Conservation (phyloP, 2,797 vertebrate species). For the Setipinna tenuifilis region DNA sequence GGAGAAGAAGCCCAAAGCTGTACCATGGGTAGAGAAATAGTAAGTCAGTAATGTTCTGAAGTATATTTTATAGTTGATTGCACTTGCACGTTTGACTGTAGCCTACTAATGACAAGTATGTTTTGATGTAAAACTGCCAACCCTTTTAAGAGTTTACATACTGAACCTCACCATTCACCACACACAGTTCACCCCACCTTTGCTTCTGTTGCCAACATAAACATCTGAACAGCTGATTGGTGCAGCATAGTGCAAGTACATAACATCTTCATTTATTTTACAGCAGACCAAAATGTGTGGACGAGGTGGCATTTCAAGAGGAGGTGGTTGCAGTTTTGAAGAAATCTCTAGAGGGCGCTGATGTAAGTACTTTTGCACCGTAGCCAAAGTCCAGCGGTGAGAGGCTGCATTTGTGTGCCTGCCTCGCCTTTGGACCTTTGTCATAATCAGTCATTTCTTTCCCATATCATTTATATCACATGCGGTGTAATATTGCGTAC, state of each 20-base stretch:
- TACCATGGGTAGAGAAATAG: slow-evolving; percentile 99
- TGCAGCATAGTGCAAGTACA: not conserved
- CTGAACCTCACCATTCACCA: not conserved
- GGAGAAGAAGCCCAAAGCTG: slow-evolving; percentile 81
- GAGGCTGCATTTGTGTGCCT: not conserved
- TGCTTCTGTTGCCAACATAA: not conserved
- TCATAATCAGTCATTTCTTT: not conserved
- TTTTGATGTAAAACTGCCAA: not conserved
- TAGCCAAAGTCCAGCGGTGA: not conserved
- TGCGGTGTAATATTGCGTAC: too few relatives aligned
- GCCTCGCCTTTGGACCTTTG: not conserved
- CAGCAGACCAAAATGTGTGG: slow-evolving; percentile 92
- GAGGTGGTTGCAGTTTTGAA: slow-evolving; percentile 95
- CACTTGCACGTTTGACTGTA: not conserved
- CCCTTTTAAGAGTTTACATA: not conserved
- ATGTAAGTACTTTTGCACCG: slow-evolving; percentile 79
- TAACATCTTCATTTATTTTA: not conserved
- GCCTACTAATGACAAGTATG: not conserved
- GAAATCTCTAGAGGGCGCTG: slow-evolving; percentile 93
- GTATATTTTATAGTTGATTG: too few relatives aligned
- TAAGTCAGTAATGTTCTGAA: slow-evolving; percentile 67
- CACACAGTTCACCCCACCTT: not conserved
- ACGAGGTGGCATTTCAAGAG: slow-evolving; percentile 97
- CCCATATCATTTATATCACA: not conserved
- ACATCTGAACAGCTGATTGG: not conserved